Percentiles rank a stretch among this genome's conserved stretches.
Conservation (phyloP, 37 sponge, comb jelly and placozoan species). For the Agelas oroides region DNA sequence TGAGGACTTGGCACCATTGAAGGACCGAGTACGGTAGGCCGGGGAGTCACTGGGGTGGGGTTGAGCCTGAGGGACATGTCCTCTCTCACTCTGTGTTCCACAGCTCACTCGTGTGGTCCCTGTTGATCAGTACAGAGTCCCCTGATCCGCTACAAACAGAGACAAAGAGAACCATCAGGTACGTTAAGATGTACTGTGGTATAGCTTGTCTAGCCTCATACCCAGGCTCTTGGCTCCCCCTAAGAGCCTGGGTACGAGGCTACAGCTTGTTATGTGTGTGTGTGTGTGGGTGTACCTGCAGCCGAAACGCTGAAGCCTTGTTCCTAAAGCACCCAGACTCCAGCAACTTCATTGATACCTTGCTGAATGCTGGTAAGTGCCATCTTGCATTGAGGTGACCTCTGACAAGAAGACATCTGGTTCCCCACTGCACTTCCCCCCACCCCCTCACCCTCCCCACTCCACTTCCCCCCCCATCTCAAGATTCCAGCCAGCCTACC, state of each 20-base stretch:
- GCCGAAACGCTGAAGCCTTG: conserved; percentile 41
- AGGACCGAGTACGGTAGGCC: conserved; percentile 25
- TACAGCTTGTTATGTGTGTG: too few relatives aligned
- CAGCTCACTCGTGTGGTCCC: conserved; percentile 44
- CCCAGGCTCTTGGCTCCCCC: too few relatives aligned
- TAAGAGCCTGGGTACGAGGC: too few relatives aligned
- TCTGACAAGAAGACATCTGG: too few relatives aligned
- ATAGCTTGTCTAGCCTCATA: too few relatives aligned
- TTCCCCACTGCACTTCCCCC: too few relatives aligned
- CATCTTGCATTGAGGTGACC: too few relatives aligned
- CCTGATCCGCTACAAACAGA: conserved; percentile 25
- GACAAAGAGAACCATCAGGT: conserved; percentile 47
- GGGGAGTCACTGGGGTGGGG: too few relatives aligned
- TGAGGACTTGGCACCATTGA: conserved; percentile 13
- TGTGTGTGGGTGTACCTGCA: background rate
- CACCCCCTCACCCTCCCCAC: conserved; percentile 42
- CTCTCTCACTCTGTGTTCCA: too few relatives aligned
- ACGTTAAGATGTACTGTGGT: too few relatives aligned
- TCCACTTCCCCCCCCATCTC: conserved; percentile 21
- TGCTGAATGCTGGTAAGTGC: conserved; percentile 45
- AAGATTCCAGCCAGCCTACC: background rate
- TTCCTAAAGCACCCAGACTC: conserved; percentile 23
- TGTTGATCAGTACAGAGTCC: conserved; percentile 4
- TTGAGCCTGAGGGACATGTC: too few relatives aligned
- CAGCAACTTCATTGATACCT: conserved; percentile 19